Base-by-base conservation (phyloP, 2,797 vertebrate genomes). In the Aldrovandia affinis region DNA sequence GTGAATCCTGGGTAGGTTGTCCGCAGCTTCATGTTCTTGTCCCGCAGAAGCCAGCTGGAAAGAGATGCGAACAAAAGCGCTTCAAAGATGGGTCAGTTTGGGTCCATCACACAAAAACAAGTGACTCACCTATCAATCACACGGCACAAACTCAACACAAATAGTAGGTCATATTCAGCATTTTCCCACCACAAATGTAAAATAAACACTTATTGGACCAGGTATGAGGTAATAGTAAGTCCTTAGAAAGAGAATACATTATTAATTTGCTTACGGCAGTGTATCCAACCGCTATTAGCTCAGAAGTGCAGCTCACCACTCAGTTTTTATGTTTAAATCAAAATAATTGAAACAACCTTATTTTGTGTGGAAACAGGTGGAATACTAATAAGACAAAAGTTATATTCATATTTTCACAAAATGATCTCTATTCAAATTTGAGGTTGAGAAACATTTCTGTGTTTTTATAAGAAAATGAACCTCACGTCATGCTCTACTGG, bases 41-140 rank as follows among this genome's bases (percentile, higher is more conserved):
- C 95, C 80, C 92, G 96, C 83, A 98, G 91, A 36, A 99, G 90
- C 97, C 98, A 97, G 87, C 97, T 99, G 83, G 73, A 86, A 82
- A 22, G 92, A 85, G 79, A 88, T 10, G 15, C 22, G 50, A 75
- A 83, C 61, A 0, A 70, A 47, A 28, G 14, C 28, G 28, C 8
- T 44, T 77, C 44, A 50, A 59, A 61, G 7, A 75, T 20, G 6
- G 44, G 68, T 14, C 65, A 70, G 33, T 12, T 70, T 70, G 33
- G 12, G 30, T 1, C 18, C 2, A 20, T 33, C 33, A 15, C 14
- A 2, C 25, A 63, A 28, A 63, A 63, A n/a, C 25, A 52, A 7
- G 14, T 14, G 50, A 52, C 6, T 25, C 59, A 61, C 6, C n/a
- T 61, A n/a, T 61, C n/a, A n/a, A 61, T 1, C 22, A 63, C n/a